A percentile compares a stretch with the other conserved stretches of the same genome.
These are phyloP conservation scores for Diadumene lineata DNA, from an alignment of 92 coral and sea anemone species.

Conservation along the genomic window DNA sequence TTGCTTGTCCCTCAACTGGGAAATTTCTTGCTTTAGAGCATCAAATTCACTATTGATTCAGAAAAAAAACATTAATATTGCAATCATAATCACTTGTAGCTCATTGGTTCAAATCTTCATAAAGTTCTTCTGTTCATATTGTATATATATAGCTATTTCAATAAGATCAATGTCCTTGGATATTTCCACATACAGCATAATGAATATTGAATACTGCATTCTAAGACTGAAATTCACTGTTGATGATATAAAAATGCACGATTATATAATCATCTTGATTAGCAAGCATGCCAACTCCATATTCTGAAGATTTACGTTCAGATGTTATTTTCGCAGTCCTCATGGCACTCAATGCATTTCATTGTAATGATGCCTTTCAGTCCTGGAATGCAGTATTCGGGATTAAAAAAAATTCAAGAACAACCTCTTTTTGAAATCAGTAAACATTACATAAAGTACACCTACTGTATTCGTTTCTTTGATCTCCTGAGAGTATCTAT, in stretches of 20 bases:
- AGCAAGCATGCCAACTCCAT: too few species aligned
- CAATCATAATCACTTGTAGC: background rate
- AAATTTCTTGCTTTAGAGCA: slow-evolving; percentile 58
- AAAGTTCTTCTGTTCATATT: too few species aligned
- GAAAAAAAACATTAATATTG: background rate
- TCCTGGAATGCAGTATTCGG: too few species aligned
- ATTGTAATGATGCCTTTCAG: too few species aligned
- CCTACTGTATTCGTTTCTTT: slow-evolving; percentile 82
- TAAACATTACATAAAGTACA: background rate
- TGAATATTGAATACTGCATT: too few species aligned
- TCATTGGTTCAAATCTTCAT: background rate
- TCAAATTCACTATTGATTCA: slow-evolving; percentile 66
- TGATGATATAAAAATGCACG: too few species aligned
- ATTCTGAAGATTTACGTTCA: too few species aligned
- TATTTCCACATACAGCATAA: background rate
- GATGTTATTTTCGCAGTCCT: too few species aligned
- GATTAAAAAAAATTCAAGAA: background rate
- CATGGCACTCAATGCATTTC: too few species aligned
- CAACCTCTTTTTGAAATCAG: background rate
- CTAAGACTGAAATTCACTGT: too few species aligned
- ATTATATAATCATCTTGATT: too few species aligned
- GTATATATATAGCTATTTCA: too few species aligned
- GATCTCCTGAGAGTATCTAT: slow-evolving; percentile 84
- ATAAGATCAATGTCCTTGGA: background rate
- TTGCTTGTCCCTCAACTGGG: slow-evolving; percentile 68